Evolutionary conservation across 2,888 invertebrate genomes (phyloP), one percentile per base, ranked within the genome.

Genomic region (Selenia dentaria): DNA sequence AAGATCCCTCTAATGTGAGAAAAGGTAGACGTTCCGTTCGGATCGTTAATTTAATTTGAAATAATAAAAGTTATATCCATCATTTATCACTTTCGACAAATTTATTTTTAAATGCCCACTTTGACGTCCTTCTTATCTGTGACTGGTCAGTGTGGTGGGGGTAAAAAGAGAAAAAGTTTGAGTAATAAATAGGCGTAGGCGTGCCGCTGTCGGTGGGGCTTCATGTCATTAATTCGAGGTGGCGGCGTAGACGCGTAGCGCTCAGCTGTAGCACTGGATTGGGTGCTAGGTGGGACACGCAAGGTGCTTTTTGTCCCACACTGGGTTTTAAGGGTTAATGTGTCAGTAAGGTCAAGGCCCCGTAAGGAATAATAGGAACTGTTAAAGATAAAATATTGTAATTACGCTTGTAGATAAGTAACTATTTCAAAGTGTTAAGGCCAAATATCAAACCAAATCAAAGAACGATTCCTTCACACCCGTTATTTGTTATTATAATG

Each of bases 61-160:
- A 87, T 88, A 89, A 89, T 89, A 88, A 89, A 88, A 87, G 73
- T 86, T 85, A 86, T 88, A 87, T 83, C 79, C 85, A 79, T 84
- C 89, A 85, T 89, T 89, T 89, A 88, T 89, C 88, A 86, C 87
- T 84, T 87, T 86, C 85, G 86, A 91, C 91, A 91, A 91, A 91
- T 91, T 91, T 83, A 86, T 83, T 87, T 90, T 87, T 89, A 89
- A 91, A 88, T 83, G 86, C 80, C 81, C 79, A 81, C 79, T 80
- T 77, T 75, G 79, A 77, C 67, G 80, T 79, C 77, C 79, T 72
- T 75, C 76, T 87, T 85, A 84, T 84, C 84, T 83, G 69, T 76
- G 80, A 80, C 78, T 77, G 78, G 78, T 61, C 74, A 66, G 73
- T 62, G 62, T 65, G 71, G 66, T 70, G 67, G 69, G 67, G 73